Conservation (phyloP, 2,797 vertebrate genomes). For the Psittacula derbiana region DNA sequence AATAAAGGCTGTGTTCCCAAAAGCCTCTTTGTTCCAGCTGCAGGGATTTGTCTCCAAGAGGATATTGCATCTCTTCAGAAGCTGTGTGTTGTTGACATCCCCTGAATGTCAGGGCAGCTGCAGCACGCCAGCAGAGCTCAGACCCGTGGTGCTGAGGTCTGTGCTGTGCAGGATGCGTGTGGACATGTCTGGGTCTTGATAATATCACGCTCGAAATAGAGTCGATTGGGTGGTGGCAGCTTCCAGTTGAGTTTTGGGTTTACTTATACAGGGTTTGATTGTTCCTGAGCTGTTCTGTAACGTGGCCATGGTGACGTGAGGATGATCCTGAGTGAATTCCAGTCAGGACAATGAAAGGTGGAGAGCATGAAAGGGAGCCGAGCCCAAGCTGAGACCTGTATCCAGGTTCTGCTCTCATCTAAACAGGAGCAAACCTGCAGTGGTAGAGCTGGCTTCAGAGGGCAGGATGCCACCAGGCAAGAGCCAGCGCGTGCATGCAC, state of each 20-base stretch:
- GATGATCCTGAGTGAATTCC: background rate
- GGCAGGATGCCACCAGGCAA: background rate
- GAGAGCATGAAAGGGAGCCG: background rate
- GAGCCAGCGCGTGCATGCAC: background rate
- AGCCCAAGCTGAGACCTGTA: background rate
- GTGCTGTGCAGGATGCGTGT: fast-evolving
- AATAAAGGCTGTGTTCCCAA: background rate
- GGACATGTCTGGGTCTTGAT: background rate
- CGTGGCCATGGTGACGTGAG: background rate
- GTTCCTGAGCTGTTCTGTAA: background rate
- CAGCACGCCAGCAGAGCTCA: background rate
- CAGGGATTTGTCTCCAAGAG: background rate
- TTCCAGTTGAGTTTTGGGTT: fast-evolving
- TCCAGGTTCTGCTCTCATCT: fast-evolving
- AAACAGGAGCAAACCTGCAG: background rate
- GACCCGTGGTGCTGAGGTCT: fast-evolving
- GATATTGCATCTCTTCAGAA: constrained; percentile 27
- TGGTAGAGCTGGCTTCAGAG: background rate
- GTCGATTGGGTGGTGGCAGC: fast-evolving
- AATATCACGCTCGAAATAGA: fast-evolving
- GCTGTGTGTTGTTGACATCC: background rate
- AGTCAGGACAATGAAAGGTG: background rate
- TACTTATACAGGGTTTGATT: fast-evolving
- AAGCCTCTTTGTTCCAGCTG: constrained; percentile 30
- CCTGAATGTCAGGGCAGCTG: background rate